phyloP scores from a whole-genome alignment of 2,888 invertebrate species.

The Philereme transversata region DNA sequence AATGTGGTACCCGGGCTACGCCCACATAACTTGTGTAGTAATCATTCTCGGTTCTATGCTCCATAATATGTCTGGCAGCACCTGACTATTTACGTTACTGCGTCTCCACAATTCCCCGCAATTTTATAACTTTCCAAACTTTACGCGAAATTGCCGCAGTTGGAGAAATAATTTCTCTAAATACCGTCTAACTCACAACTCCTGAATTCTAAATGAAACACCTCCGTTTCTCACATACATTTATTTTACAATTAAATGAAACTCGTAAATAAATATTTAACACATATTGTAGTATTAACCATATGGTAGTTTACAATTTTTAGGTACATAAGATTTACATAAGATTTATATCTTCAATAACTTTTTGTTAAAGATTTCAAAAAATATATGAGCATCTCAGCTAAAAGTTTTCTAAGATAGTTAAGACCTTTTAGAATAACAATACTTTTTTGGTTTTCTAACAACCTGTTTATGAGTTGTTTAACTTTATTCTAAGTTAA shows the following conservation, averaged over 20 bases:
- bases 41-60: slow-evolving; percentile 1
- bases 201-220: slow-evolving; percentile 48
- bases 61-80: slow-evolving; percentile 51
- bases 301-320: background rate
- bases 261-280: slow-evolving; percentile 6
- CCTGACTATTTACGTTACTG: slow-evolving; percentile 69
- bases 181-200: slow-evolving; percentile 38
- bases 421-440: too few species aligned
- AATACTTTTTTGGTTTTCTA: too few species aligned
- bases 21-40: too few species aligned
- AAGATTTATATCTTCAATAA: too few species aligned
- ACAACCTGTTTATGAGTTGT: too few species aligned
- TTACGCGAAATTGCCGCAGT: slow-evolving; percentile 61
- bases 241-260: slow-evolving; percentile 35
- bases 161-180: slow-evolving; percentile 61
- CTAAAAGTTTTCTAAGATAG: too few species aligned
- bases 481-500: too few species aligned
- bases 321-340: background rate
- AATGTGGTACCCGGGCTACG: too few species aligned
- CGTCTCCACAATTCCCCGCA: slow-evolving; percentile 56
- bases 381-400: too few species aligned
- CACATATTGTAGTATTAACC: background rate
- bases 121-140: slow-evolving; percentile 73
- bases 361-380: too few species aligned
- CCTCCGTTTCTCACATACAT: slow-evolving; percentile 30